Conservation (phyloP, 1,140 invertebrate species). For the Ceratitis capitata region DNA sequence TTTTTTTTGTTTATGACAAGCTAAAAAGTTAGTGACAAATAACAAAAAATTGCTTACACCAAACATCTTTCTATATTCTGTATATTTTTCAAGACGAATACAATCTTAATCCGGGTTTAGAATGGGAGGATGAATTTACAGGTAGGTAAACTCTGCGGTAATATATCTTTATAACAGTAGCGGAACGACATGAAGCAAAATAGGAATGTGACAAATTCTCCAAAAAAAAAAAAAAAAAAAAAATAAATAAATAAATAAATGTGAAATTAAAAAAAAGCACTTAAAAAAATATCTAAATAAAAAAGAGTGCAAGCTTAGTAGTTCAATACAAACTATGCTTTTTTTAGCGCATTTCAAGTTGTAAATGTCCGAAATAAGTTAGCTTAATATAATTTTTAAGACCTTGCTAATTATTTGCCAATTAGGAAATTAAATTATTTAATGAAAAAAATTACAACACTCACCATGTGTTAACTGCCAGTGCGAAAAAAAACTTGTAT, state of each 20-base stretch:
- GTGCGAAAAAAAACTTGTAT: not conserved
- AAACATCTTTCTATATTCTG: constrained; percentile 70
- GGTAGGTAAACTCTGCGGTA: constrained; percentile 80
- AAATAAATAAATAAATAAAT: not conserved
- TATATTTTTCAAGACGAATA: constrained; percentile 92
- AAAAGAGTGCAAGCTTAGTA: not conserved
- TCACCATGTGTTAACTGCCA: not conserved
- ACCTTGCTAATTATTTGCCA: not conserved
- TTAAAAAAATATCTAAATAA: no score
- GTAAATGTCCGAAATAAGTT: not conserved
- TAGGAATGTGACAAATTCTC: constrained; percentile 59
- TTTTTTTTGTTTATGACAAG: constrained; percentile 20
- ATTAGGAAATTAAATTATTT: not conserved
- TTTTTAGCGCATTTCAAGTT: not conserved
- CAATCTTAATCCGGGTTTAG: constrained; percentile 99
- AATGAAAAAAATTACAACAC: not conserved
- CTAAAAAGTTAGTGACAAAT: constrained; percentile 41
- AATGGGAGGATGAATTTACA: constrained; percentile 99
- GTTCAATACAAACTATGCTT: not conserved
- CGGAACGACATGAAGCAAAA: constrained; percentile 66
- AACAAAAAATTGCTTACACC: constrained; percentile 48
- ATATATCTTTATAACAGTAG: constrained; percentile 57
- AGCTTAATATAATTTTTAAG: not conserved
- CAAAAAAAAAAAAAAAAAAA: constrained; percentile 30
- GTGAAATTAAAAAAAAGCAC: no score